Percentiles rank a stretch among this genome's conserved stretches.
These are phyloP conservation scores for Pomacea maculata DNA, from an alignment of 1,140 invertebrate species.

Conservation along the genomic window DNA sequence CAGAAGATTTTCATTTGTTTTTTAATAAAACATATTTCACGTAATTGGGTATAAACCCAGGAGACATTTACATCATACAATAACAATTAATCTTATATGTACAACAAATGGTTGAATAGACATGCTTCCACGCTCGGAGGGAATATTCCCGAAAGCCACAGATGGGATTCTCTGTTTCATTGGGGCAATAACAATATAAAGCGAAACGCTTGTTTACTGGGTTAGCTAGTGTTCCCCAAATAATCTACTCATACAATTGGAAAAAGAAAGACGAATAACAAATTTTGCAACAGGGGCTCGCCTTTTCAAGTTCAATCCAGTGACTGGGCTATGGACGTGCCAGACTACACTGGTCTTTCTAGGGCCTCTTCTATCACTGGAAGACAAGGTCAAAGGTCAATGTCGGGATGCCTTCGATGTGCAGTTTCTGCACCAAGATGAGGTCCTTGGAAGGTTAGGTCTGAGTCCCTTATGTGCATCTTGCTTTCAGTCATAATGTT, in stretches of 20 bases:
- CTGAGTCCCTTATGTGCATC: too few relatives aligned
- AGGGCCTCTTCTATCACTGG: conserved; percentile 8
- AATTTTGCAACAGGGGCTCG: conserved; percentile 20
- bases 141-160: too few relatives aligned
- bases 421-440: conserved; percentile 32
- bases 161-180: too few relatives aligned
- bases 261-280: not conserved
- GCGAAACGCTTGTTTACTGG: not conserved
- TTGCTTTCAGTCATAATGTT: too few relatives aligned
- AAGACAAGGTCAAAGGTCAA: conserved; percentile 24
- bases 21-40: too few relatives aligned
- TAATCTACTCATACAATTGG: not conserved
- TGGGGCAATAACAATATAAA: too few relatives aligned
- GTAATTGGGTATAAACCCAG: too few relatives aligned
- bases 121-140: too few relatives aligned
- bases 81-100: too few relatives aligned
- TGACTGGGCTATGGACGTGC: conserved; percentile 30
- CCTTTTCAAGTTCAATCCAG: conserved; percentile 33
- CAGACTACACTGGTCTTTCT: conserved; percentile 27
- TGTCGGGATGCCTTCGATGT: conserved; percentile 28
- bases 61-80: too few relatives aligned
- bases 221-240: not conserved
- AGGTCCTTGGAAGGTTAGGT: conserved; percentile 28
- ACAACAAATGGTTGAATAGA: too few relatives aligned
- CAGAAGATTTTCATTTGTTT: too few relatives aligned